Evolutionary conservation across 2,888 invertebrate genomes (phyloP).

Genomic region (Pteria penguin): DNA sequence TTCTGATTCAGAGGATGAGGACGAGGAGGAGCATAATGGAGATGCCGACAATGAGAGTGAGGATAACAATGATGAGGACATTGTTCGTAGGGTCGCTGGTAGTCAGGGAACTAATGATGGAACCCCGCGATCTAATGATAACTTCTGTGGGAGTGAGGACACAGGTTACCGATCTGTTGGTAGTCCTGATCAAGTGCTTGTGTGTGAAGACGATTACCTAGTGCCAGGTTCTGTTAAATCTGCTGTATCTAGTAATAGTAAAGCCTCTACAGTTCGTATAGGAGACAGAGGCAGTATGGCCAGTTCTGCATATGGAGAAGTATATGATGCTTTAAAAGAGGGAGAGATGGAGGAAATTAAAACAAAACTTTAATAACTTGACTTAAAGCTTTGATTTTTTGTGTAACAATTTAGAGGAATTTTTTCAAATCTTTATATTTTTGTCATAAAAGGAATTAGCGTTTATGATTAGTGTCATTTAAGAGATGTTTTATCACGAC

Average conservation of each 20-base stretch:
- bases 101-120: slow-evolving; percentile 12
- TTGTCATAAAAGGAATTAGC: no score
- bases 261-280: slow-evolving; percentile 11
- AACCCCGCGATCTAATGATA: slow-evolving; percentile 29
- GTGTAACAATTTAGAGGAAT: no score
- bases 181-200: slow-evolving; percentile 43
- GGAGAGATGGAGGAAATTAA: slow-evolving; percentile 24
- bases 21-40: slow-evolving; percentile 16
- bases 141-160: slow-evolving; percentile 43
- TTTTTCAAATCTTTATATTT: no score
- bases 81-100: background rate
- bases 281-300: slow-evolving; percentile 5
- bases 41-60: slow-evolving; percentile 27
- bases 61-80: slow-evolving; percentile 24
- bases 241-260: background rate
- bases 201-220: slow-evolving; percentile 44
- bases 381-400: no score
- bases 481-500: no score
- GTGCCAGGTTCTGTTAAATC: slow-evolving; percentile 38
- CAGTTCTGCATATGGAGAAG: slow-evolving; percentile 22
- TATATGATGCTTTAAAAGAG: slow-evolving; percentile 35
- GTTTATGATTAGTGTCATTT: no score
- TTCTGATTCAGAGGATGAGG: slow-evolving; percentile 14
- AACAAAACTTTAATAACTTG: slow-evolving; percentile 34
- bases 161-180: slow-evolving; percentile 44